These are phyloP conservation scores for Apostichopus japonicus DNA, from an alignment of 35 echinoderm and acorn worm species.

Conservation along the genomic window DNA sequence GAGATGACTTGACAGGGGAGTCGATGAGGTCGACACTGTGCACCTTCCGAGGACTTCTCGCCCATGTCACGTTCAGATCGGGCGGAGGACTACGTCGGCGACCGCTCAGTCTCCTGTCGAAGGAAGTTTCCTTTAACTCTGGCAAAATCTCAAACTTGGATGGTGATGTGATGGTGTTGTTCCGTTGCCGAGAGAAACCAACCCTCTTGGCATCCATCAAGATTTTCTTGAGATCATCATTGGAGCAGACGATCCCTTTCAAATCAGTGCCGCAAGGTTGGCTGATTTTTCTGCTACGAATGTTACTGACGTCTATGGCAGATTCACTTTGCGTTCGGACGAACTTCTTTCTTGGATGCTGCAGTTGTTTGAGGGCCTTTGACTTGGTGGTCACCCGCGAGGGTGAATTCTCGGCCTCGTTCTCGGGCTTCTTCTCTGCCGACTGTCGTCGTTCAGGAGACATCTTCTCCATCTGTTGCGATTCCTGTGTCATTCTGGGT, in stretches of 20 bases:
- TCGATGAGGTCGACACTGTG: constrained; percentile 2
- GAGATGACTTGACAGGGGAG: constrained; percentile 3
- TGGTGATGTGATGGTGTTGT: constrained; percentile 38
- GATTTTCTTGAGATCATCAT: constrained; percentile 60
- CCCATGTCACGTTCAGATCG: constrained; percentile 31
- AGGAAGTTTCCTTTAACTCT: constrained; percentile 33
- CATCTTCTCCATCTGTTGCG: constrained; percentile 39
- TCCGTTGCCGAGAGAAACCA: constrained; percentile 47
- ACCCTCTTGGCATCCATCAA: constrained; percentile 49
- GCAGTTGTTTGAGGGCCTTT: constrained; percentile 46
- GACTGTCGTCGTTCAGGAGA: background rate
- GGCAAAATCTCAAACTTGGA: constrained; percentile 45
- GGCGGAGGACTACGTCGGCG: constrained; percentile 39
- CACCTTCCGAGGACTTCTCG: constrained; percentile 10
- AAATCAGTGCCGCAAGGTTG: constrained; percentile 31
- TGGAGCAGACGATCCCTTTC: constrained; percentile 54
- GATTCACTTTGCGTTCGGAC: constrained; percentile 58
- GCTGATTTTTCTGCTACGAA: constrained; percentile 32
- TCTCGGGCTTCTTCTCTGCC: background rate
- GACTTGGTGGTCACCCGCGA: constrained; percentile 20
- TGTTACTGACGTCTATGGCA: constrained; percentile 54
- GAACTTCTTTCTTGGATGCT: constrained; percentile 59
- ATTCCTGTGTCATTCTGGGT: constrained; percentile 54
- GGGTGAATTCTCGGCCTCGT: constrained; percentile 36
- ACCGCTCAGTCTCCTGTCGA: constrained; percentile 35